Evolutionary conservation across 2,113 vertebrate species (phyloP).

Genomic region (Octodon degus): DNA sequence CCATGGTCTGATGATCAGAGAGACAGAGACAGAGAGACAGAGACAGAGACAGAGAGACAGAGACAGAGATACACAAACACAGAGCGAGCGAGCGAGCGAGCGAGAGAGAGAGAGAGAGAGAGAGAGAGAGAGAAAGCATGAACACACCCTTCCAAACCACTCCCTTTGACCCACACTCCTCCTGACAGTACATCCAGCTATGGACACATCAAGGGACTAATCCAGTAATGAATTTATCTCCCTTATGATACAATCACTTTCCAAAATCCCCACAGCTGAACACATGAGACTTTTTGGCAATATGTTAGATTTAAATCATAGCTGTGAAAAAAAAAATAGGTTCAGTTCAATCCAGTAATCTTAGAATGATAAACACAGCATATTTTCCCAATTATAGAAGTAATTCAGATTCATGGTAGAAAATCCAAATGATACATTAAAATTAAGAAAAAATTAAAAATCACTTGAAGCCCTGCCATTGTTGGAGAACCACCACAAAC

Average conservation of each 20-base stretch:
- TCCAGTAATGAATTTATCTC: background rate
- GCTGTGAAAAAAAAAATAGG: background rate
- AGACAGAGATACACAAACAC: too few relatives aligned
- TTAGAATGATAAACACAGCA: background rate
- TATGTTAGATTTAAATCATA: background rate
- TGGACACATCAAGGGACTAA: background rate
- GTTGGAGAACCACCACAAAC: too few relatives aligned
- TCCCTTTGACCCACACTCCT: background rate
- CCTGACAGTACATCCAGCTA: background rate
- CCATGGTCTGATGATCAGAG: background rate
- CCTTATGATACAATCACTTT: background rate
- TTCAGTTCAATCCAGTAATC: background rate
- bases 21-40: background rate
- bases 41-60: background rate
- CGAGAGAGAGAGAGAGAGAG: too few relatives aligned
- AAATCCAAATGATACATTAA: background rate
- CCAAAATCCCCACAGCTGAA: background rate
- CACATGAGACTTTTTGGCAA: background rate
- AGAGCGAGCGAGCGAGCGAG: too few relatives aligned
- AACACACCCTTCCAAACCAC: background rate
- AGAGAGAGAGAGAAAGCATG: background rate
- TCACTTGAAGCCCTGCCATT: background rate
- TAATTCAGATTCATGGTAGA: background rate
- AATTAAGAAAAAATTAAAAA: constrained; percentile 21
- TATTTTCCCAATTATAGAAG: constrained; percentile 8